Evolutionary conservation across 2,888 invertebrate genomes (phyloP).

Genomic region (Oscheius sp.): DNA sequence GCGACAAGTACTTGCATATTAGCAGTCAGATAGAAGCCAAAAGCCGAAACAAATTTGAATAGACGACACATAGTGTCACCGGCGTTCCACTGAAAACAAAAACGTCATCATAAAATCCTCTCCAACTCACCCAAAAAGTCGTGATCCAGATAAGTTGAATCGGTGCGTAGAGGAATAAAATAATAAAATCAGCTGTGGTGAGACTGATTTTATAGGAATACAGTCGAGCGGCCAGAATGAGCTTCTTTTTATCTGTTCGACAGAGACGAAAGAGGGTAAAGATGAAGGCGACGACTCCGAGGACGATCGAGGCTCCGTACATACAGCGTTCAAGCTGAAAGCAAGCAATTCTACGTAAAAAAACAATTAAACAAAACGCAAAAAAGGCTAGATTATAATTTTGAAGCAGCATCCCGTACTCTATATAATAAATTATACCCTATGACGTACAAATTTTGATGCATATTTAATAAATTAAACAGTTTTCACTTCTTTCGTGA

Average conservation of each 20-base stretch:
- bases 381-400: too few relatives aligned
- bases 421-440: not conserved
- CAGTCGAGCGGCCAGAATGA: slow-evolving; percentile 51
- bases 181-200: slow-evolving; percentile 52
- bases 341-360: slow-evolving; percentile 3
- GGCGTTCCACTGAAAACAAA: slow-evolving; percentile 52
- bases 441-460: too few relatives aligned
- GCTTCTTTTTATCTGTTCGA: slow-evolving; percentile 39
- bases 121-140: slow-evolving; percentile 47
- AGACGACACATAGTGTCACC: slow-evolving; percentile 46
- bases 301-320: slow-evolving; percentile 46
- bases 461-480: too few relatives aligned
- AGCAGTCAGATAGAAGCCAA: slow-evolving; percentile 57
- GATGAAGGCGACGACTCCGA: slow-evolving; percentile 45
- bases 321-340: slow-evolving; percentile 50
- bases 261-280: slow-evolving; percentile 41
- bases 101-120: too few relatives aligned
- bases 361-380: too few relatives aligned
- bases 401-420: not conserved
- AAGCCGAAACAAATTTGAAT: slow-evolving; percentile 56
- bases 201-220: slow-evolving; percentile 53
- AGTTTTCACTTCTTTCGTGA: too few relatives aligned
- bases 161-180: slow-evolving; percentile 57
- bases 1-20: slow-evolving; percentile 61
- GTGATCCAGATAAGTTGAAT: slow-evolving; percentile 56